Percentiles rank a stretch among this genome's conserved stretches.
Conservation (phyloP, 2,113 vertebrate genomes). For the Taxidea taxus region DNA sequence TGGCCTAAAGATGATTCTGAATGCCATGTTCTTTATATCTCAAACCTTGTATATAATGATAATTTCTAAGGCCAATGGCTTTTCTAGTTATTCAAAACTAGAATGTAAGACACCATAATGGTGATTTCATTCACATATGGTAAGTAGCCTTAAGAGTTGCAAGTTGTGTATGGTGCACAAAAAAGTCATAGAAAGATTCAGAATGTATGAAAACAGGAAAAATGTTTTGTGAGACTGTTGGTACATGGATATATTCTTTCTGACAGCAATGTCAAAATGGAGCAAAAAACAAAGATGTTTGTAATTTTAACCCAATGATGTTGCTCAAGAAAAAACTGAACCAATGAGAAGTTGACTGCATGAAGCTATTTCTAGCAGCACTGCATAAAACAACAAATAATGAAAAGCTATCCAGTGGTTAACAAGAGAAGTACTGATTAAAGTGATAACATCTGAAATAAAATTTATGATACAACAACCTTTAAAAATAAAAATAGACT, state of each 20-base stretch:
- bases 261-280: conserved; percentile 23
- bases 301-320: neutral
- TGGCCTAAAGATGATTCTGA: neutral
- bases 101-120: neutral
- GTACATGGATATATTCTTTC: neutral
- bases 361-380: neutral
- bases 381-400: neutral
- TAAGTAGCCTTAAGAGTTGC: neutral
- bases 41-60: neutral
- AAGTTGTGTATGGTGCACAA: neutral
- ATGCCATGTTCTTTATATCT: neutral
- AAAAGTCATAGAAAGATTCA: neutral
- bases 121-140: neutral
- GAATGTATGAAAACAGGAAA: neutral
- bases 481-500: conserved; percentile 47
- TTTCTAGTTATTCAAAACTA: conserved; percentile 5
- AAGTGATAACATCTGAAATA: neutral
- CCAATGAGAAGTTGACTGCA: neutral
- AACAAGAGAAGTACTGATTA: neutral
- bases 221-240: neutral
- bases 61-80: neutral
- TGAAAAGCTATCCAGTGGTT: neutral
- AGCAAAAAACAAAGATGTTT: conserved; percentile 3
- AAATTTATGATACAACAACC: conserved; percentile 1
- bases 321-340: neutral